Conservation (phyloP, 2,797 vertebrate species). For the Pseudocheirus occidentalis region DNA sequence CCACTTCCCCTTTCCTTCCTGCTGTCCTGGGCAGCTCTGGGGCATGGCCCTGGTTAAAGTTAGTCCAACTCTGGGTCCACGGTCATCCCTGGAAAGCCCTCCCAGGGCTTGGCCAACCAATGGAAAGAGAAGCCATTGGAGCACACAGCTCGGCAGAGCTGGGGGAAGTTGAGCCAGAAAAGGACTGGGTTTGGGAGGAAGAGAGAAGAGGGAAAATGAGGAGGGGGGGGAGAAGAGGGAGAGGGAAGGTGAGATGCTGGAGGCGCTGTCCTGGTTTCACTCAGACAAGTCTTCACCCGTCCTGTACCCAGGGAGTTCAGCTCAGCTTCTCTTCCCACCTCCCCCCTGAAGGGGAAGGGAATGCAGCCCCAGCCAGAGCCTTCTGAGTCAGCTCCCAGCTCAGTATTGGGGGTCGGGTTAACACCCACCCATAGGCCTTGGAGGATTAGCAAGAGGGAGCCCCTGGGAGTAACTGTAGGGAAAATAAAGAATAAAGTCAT, state of each 20-base stretch:
- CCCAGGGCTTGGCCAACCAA: constrained; percentile 1
- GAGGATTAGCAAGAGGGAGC: not conserved
- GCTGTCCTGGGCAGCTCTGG: not conserved
- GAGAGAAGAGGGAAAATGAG: not conserved
- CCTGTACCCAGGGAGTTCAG: not conserved
- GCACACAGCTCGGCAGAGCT: not conserved
- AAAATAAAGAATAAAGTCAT: not conserved
- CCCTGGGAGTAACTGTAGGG: not conserved
- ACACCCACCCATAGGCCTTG: not conserved
- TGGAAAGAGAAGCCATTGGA: not conserved
- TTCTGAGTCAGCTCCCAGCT: constrained; percentile 65
- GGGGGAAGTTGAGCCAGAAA: not conserved
- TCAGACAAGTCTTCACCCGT: constrained; percentile 61
- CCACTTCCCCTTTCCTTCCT: rapidly evolving
- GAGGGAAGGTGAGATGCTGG: not conserved
- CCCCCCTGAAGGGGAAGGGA: constrained; percentile 42
- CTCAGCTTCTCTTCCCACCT: not conserved
- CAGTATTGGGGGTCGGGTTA: not conserved
- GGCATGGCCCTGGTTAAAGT: not conserved
- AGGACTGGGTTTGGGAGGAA: not conserved
- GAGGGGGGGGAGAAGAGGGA: not conserved
- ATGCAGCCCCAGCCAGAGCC: constrained; percentile 29
- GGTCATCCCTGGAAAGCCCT: not conserved
- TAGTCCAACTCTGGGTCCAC: constrained; percentile 33
- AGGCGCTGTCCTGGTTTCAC: constrained; percentile 60